Conservation (phyloP, 2,113 vertebrate genomes). For the Callaeas wilsoni region DNA sequence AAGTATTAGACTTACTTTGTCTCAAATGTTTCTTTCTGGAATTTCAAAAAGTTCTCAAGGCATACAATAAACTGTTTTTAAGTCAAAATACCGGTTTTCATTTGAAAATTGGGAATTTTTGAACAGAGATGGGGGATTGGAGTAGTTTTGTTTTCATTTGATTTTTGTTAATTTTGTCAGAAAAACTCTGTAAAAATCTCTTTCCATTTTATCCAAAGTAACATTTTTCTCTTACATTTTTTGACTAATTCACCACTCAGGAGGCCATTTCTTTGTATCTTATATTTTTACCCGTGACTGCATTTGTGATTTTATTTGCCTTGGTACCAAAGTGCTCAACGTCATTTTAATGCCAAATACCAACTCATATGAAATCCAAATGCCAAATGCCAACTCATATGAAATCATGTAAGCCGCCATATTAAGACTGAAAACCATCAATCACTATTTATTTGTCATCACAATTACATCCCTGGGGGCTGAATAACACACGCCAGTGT, state of each 20-base stretch:
- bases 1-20: background rate
- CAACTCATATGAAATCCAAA: background rate
- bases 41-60: background rate
- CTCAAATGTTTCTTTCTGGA: background rate
- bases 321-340: background rate
- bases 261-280: background rate
- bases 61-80: background rate
- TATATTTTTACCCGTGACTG: background rate
- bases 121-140: rapidly evolving
- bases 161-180: background rate
- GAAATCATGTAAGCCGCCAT: background rate
- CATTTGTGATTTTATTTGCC: background rate
- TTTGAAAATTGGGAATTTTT: background rate
- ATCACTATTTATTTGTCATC: background rate
- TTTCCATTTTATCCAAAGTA: background rate
- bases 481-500: background rate
- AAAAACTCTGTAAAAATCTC: background rate
- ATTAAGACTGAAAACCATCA: background rate
- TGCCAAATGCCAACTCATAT: background rate
- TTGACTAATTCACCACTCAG: background rate
- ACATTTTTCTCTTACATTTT: background rate
- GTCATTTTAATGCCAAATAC: background rate
- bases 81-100: background rate
- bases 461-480: background rate
- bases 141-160: background rate